These are phyloP conservation scores for Latrodectus geometricus DNA, from an alignment of 1,140 invertebrate genomes.

Conservation along the genomic window DNA sequence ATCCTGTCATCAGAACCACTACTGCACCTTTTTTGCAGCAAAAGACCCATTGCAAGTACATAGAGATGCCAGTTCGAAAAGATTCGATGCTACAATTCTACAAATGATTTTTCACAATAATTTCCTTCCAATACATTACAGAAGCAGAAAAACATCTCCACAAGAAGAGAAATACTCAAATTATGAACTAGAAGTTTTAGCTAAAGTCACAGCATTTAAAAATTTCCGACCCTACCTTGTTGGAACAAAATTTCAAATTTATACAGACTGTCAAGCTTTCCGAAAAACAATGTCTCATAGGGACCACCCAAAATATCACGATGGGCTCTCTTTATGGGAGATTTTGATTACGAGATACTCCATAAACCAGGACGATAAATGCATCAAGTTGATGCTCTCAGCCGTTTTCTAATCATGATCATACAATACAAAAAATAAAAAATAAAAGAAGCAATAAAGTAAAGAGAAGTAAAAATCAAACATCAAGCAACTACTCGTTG, in stretches of 20 bases:
- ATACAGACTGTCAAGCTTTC: not conserved
- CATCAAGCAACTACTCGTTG: no score
- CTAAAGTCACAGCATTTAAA: not conserved
- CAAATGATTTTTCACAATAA: constrained; percentile 67
- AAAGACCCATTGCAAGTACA: constrained; percentile 28
- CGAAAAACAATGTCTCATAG: not conserved
- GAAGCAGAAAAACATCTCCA: not conserved
- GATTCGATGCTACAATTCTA: constrained; percentile 71
- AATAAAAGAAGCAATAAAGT: not conserved
- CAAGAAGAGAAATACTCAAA: not conserved
- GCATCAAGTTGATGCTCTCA: not conserved
- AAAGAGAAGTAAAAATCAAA: not conserved
- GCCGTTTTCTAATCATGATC: not conserved
- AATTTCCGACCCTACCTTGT: not conserved
- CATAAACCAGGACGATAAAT: not conserved
- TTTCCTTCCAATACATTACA: not conserved
- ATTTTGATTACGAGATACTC: not conserved
- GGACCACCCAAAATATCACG: not conserved
- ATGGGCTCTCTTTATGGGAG: not conserved
- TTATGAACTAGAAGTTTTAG: constrained; percentile 13
- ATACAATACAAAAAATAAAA: not conserved
- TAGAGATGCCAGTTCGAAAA: constrained; percentile 69
- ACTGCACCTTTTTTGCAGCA: constrained; percentile 64
- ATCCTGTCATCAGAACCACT: constrained; percentile 64
- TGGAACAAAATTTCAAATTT: not conserved